Evolutionary conservation across 2,888 invertebrate species (phyloP).

Genomic region (Cecidostiba fungosa): DNA sequence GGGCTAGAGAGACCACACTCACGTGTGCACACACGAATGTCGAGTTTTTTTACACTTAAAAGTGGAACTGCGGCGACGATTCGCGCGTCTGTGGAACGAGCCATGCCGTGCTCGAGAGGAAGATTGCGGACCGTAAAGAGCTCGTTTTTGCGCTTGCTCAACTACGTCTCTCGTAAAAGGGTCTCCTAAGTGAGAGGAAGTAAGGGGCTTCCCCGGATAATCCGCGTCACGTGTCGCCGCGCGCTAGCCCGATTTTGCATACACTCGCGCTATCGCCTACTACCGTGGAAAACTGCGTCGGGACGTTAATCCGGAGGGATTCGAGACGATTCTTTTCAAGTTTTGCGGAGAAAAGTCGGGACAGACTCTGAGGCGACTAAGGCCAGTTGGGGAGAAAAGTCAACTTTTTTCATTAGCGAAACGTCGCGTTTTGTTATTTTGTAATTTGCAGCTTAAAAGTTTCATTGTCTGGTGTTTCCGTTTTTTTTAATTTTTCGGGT

Average conservation of each 20-base stretch:
- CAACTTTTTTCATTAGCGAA: conserved; percentile 50
- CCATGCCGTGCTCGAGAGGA: background rate
- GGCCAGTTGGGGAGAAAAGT: conserved; percentile 8
- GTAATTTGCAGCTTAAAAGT: background rate
- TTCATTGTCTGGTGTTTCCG: background rate
- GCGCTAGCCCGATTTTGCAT: background rate
- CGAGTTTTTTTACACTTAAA: conserved; percentile 43
- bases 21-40: background rate
- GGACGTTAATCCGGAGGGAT: conserved; percentile 21
- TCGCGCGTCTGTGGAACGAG: background rate
- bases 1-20: background rate
- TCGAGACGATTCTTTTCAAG: conserved; percentile 7
- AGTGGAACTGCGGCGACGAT: conserved; percentile 19
- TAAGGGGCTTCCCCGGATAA: background rate
- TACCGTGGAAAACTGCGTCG: background rate
- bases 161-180: conserved; percentile 41
- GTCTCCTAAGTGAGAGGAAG: background rate
- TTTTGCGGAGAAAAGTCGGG: background rate
- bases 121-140: conserved; percentile 42
- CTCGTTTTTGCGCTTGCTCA: conserved; percentile 17
- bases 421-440: conserved; percentile 8
- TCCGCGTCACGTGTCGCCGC: conserved; percentile 15
- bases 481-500: background rate
- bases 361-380: background rate
- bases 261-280: too few species aligned